Evolutionary conservation across 2,113 vertebrate genomes (phyloP).

Genomic region (Grus americana): DNA sequence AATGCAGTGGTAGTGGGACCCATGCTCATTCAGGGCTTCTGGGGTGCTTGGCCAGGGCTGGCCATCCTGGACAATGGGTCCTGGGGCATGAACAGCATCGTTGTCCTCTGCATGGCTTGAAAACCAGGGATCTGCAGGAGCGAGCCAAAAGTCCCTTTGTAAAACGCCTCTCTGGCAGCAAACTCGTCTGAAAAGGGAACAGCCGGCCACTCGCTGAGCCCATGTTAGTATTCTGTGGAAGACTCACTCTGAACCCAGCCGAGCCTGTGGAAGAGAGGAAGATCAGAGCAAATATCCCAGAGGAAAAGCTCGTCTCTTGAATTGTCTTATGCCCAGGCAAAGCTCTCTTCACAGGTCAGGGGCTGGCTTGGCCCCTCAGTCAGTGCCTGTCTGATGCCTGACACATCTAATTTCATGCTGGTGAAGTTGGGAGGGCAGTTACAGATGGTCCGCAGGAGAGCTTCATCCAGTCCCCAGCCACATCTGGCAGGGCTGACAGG

Average conservation of each 20-base stretch:
- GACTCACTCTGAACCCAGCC: rapidly evolving
- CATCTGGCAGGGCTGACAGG: neutral
- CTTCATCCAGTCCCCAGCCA: neutral
- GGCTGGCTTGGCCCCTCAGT: neutral
- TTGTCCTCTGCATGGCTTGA: neutral
- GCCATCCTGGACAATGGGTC: neutral
- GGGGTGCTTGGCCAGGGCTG: neutral
- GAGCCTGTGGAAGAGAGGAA: neutral
- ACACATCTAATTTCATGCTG: neutral
- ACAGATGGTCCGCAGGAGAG: rapidly evolving
- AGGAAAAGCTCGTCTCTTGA: neutral
- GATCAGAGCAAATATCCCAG: neutral
- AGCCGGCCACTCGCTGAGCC: neutral
- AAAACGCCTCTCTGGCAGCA: neutral
- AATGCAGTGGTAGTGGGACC: neutral
- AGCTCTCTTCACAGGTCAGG: neutral
- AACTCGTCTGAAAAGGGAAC: neutral
- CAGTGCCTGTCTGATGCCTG: neutral
- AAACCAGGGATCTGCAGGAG: neutral
- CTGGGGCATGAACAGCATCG: neutral
- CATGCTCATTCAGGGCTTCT: rapidly evolving
- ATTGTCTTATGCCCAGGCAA: rapidly evolving
- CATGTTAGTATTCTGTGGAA: neutral
- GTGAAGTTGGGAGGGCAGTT: neutral
- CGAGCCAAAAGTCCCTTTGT: neutral